These are phyloP conservation scores for Holcopasites calliopsidis DNA, from an alignment of 1,140 invertebrate genomes.

Conservation along the genomic window DNA sequence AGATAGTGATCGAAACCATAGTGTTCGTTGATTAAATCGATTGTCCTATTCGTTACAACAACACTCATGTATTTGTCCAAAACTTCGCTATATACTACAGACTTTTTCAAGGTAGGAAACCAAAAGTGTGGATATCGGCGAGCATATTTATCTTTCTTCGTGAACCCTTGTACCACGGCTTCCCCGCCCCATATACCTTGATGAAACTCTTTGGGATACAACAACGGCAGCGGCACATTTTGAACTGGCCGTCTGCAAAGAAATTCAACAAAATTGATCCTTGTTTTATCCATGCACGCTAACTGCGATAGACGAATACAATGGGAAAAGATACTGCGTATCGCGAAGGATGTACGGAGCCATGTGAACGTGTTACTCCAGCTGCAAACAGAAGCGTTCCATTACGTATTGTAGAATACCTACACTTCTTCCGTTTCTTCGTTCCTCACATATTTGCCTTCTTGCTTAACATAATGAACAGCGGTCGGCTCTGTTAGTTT, in stretches of 20 bases:
- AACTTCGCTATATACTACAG: slow-evolving; percentile 96
- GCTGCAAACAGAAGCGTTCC: background rate
- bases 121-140: slow-evolving; percentile 90
- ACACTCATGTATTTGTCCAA: slow-evolving; percentile 92
- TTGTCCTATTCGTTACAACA: slow-evolving; percentile 89
- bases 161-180: slow-evolving; percentile 94
- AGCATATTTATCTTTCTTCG: slow-evolving; percentile 82
- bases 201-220: slow-evolving; percentile 89
- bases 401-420: slow-evolving; percentile 47
- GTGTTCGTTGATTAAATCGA: slow-evolving; percentile 92
- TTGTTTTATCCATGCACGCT: too few species aligned
- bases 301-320: too few species aligned
- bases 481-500: slow-evolving; percentile 86
- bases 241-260: slow-evolving; percentile 83
- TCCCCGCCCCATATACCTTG: slow-evolving; percentile 98
- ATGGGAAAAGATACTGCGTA: too few species aligned
- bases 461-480: slow-evolving; percentile 91
- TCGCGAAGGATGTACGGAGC: too few species aligned
- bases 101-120: slow-evolving; percentile 88
- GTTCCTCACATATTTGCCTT: slow-evolving; percentile 87
- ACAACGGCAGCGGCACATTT: slow-evolving; percentile 89
- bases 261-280: background rate
- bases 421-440: slow-evolving; percentile 86
- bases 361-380: too few species aligned
- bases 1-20: slow-evolving; percentile 98